Evolutionary conservation across 2,888 invertebrate species (phyloP), one percentile per base, ranked within the genome.

Genomic region (Agrilus cyanescens): DNA sequence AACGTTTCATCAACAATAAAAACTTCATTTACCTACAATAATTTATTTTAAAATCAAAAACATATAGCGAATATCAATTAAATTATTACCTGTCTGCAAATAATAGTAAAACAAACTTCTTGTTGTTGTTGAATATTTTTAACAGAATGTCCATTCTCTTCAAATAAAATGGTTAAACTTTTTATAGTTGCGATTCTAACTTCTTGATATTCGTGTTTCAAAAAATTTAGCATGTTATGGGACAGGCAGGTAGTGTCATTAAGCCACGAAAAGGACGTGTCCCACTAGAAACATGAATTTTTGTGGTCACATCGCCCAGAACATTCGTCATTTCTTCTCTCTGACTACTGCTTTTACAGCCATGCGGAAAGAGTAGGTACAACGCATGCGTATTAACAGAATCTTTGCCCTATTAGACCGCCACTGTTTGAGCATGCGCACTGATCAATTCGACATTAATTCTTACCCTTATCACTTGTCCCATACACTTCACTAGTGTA

Each of bases 101-200:
- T 52, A 39, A 57, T 55, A 2, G 52, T 40, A 45, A 70, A 68
- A 8, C 65, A 56, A 3, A 13, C 18, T 6, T 53, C 49, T 38
- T 67, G 63, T 52, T 57, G 25, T 10, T 10, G 56, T 1, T 46
- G 49, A 3, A 43, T 15, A 20, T 44, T 15, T 16, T 12, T 37
- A 16, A 39, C 18, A 32, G 37, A 38, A 31, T 41, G 39, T 38
- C 40, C 30, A 30, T 39, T 30, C 4, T 40, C 34, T 15, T 4
- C 53, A 50, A 56, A 70, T 40, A 71, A 57, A 12, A 53, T 46
- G 30, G 60, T 50, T 4, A 72, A 45, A 35, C 61, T 65, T 46
- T 58, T 57, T 4, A 69, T 57, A 5, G 67, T 62, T 46, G 62
- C 57, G 35, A 71, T 57, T 25, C 71, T 60, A 2, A 71, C 64